phyloP scores from a whole-genome alignment of 2,797 vertebrate species.

The Manis crassicaudata region DNA sequence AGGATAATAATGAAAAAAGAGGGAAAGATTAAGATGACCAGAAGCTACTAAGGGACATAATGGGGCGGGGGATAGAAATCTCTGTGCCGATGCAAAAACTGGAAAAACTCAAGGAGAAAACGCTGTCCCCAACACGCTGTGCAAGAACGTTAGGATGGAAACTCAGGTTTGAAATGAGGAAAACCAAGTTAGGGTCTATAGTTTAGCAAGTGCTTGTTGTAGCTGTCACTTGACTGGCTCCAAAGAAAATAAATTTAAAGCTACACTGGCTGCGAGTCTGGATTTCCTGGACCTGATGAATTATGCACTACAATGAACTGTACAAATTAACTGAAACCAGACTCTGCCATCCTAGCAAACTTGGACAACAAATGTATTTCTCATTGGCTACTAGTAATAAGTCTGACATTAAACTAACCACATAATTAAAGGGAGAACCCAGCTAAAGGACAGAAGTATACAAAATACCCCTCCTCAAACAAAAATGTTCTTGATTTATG shows the following conservation, averaged over 20 bases:
- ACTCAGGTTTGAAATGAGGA: background rate
- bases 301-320: conserved; percentile 55
- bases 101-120: background rate
- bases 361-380: conserved; percentile 8
- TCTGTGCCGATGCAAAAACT: background rate
- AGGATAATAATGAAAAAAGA: background rate
- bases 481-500: background rate
- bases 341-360: conserved; percentile 5
- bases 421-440: conserved; percentile 19
- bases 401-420: conserved; percentile 49
- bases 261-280: conserved; percentile 37
- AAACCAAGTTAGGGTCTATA: background rate
- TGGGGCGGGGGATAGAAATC: background rate
- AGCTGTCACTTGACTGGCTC: conserved; percentile 22
- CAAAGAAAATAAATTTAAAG: conserved; percentile 49
- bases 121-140: background rate
- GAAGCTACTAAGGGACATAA: background rate
- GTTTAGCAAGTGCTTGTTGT: background rate
- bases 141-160: background rate
- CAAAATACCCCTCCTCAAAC: background rate
- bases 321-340: conserved; percentile 59
- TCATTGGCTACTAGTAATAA: conserved; percentile 5
- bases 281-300: conserved; percentile 53
- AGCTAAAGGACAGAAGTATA: conserved; percentile 20
- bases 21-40: background rate